Conservation (phyloP, 2,888 invertebrate genomes). For the Himalopsyche japonica region DNA sequence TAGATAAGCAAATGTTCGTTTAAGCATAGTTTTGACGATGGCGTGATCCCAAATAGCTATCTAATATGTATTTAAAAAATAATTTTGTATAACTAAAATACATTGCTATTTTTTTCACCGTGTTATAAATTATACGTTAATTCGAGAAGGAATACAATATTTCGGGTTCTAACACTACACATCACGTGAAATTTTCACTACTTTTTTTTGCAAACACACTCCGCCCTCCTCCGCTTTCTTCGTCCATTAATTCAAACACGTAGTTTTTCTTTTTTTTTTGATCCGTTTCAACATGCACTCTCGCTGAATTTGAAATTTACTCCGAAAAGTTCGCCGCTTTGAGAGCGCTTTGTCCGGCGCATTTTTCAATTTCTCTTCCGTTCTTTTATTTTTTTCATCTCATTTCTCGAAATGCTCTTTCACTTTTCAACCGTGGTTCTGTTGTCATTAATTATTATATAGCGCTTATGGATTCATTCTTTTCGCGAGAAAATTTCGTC, state of each 20-base stretch:
- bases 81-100: too few species aligned
- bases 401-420: neutral
- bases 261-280: neutral
- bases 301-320: neutral
- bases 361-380: neutral
- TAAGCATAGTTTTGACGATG: too few species aligned
- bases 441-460: neutral
- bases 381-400: neutral
- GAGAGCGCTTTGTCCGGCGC: neutral
- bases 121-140: too few species aligned
- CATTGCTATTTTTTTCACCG: too few species aligned
- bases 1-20: too few species aligned
- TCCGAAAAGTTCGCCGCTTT: neutral
- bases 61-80: too few species aligned
- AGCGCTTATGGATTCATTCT: neutral
- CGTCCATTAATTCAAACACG: neutral
- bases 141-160: neutral
- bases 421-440: neutral
- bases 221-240: neutral
- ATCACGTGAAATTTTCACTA: neutral
- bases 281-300: neutral
- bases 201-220: too few species aligned
- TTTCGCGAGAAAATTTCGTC: too few species aligned
- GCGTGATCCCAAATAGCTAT: too few species aligned
- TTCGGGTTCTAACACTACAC: neutral